These are phyloP conservation scores for Promerops cafer DNA, from an alignment of 2,113 vertebrate genomes.

Conservation along the genomic window DNA sequence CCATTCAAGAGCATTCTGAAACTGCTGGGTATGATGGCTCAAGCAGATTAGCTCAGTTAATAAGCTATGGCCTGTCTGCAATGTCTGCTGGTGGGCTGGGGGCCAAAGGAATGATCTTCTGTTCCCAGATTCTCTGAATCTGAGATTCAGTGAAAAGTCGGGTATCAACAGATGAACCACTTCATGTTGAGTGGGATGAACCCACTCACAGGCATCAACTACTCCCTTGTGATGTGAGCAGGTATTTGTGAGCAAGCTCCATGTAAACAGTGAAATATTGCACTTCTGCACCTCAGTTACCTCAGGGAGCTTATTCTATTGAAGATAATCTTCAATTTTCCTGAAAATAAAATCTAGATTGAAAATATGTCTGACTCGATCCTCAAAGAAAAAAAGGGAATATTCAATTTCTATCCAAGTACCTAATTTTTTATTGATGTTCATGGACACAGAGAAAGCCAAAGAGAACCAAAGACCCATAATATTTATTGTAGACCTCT, in stretches of 20 bases:
- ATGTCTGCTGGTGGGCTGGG: background rate
- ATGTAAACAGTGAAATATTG: background rate
- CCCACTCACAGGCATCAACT: background rate
- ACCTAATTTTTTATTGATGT: background rate
- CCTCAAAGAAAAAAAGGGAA: rapidly evolving
- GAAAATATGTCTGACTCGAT: background rate
- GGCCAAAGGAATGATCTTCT: background rate
- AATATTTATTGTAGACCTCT: background rate
- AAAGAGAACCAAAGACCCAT: background rate
- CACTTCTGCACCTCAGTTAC: background rate
- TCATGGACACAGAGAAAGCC: background rate
- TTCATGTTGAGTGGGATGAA: background rate
- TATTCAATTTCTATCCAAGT: background rate
- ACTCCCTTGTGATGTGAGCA: background rate
- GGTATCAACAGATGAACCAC: background rate
- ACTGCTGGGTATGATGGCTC: background rate
- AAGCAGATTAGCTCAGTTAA: background rate
- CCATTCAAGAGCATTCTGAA: background rate
- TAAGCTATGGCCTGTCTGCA: background rate
- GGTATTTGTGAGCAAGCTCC: background rate
- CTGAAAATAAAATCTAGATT: background rate
- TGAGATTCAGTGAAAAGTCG: background rate
- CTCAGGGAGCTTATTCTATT: background rate
- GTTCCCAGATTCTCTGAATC: background rate
- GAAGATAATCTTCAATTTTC: background rate